Percentiles rank a stretch among this genome's conserved stretches.
Conservation (phyloP, 2,113 vertebrate genomes). For the Genyomyrus donnyi region DNA sequence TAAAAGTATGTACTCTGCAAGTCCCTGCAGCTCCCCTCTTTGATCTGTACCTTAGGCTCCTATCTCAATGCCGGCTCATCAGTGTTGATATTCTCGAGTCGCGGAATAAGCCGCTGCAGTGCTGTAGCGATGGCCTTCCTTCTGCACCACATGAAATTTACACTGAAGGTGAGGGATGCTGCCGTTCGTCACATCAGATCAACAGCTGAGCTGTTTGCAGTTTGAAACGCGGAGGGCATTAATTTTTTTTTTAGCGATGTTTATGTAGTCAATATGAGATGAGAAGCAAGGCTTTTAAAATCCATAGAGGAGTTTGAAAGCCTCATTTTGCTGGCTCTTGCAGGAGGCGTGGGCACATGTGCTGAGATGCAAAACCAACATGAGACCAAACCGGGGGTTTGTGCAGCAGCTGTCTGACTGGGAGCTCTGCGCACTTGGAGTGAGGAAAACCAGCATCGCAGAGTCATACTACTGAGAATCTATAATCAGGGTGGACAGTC, state of each 20-base stretch:
- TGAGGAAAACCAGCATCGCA: constrained; percentile 50
- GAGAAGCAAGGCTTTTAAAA: not conserved
- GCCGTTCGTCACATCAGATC: not conserved
- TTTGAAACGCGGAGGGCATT: not conserved
- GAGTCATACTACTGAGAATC: constrained; percentile 53
- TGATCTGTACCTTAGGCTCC: constrained; percentile 36
- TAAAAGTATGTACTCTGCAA: not conserved
- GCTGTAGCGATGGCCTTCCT: constrained; percentile 64
- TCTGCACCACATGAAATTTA: constrained; percentile 58
- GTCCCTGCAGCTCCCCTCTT: not conserved
- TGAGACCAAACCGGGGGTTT: constrained; percentile 66
- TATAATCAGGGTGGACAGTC: not conserved
- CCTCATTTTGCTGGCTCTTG: constrained; percentile 17
- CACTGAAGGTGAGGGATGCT: constrained; percentile 59
- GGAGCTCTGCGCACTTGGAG: constrained; percentile 55
- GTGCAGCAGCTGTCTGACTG: constrained; percentile 73
- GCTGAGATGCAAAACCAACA: constrained; percentile 62
- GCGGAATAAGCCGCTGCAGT: constrained; percentile 70
- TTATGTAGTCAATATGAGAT: not conserved
- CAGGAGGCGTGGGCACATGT: constrained; percentile 69
- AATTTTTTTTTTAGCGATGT: not conserved
- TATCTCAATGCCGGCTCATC: constrained; percentile 43
- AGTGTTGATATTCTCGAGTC: constrained; percentile 65
- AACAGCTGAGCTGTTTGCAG: not conserved
- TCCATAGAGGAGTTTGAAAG: not conserved